Evolutionary conservation across 2,888 invertebrate genomes (phyloP), one percentile per base, ranked within the genome.

Genomic region (Eristalis tenax): DNA sequence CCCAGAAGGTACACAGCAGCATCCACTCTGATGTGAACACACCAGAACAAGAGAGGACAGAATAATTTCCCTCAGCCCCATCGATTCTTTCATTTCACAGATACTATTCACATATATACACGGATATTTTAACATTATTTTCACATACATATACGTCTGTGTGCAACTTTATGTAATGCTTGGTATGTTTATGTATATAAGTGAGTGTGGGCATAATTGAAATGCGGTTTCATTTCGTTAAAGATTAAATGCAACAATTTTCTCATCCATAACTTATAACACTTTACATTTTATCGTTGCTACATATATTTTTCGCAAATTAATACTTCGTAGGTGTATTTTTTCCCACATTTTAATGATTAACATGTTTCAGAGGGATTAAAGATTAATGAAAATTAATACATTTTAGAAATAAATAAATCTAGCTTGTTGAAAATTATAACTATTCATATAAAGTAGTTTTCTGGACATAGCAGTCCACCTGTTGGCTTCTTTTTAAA

Each of bases 21-120:
- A 56, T 18, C 50, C 63, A n/a, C 40, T 65, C 43, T n/a, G 28
- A 26, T 65, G 71, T 59, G 63, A 65, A 71, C 32, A 35, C 32
- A 43, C 13, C 59, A 59, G 13, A 59, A 23, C 13, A 59, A 71
- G 61, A 26, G 22, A 13, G 43, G 61, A 66, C 38, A 50, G 71
- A 71, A 71, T 77, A 66, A 76, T 71, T 71, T 71, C 28, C 38
- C 71, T 18, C 71, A 57, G 61, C 70, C 50, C 65, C 69, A 82
- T 66, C 59, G 71, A 83, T 71, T 71, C 43, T 50, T 50, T 73
- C 50, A 13, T 65, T 64, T 22, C 56, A 68, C 26, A 71, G 71
- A 73, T 68, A 83, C 77, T 73, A 68, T 32, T 73, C 69, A 78
- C 50, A 68, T 35, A 18, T 8, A 50, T 8, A 8, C 8, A 4